These are phyloP conservation scores for Mus spretus DNA, from an alignment of 2,797 vertebrate species.

Conservation along the genomic window DNA sequence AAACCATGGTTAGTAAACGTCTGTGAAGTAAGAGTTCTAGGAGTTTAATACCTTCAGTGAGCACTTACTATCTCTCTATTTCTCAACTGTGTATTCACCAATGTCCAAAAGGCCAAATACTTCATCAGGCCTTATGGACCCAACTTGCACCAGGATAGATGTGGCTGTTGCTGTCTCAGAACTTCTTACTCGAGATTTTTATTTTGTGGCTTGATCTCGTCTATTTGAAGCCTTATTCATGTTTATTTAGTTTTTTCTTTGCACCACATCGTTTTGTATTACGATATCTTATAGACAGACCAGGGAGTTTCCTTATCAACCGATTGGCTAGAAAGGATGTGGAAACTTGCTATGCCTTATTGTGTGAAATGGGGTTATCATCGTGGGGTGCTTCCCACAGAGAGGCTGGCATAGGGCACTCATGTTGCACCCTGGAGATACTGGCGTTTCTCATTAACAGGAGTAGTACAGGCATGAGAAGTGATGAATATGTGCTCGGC, in stretches of 20 bases:
- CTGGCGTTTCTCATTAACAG: background rate
- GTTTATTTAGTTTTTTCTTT: background rate
- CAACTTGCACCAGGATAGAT: background rate
- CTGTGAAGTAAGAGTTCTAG: background rate
- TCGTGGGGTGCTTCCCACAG: background rate
- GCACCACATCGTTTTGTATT: background rate
- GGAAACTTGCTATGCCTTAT: background rate
- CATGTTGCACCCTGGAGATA: background rate
- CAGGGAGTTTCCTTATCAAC: background rate
- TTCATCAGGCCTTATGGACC: background rate
- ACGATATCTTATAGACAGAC: background rate
- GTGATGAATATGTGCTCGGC: background rate
- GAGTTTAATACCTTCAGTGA: background rate
- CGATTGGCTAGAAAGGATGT: background rate
- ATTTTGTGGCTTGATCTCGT: background rate
- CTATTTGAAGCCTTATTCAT: conserved; percentile 21
- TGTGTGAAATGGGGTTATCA: background rate
- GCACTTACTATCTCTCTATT: background rate
- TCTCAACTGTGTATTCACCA: background rate
- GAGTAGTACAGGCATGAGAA: background rate
- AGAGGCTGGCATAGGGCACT: background rate
- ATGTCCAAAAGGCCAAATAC: background rate
- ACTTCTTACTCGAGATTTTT: background rate
- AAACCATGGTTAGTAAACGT: background rate
- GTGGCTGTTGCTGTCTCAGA: background rate